Evolutionary conservation across 2,113 vertebrate species (phyloP).

Genomic region (Phasianus colchicus): DNA sequence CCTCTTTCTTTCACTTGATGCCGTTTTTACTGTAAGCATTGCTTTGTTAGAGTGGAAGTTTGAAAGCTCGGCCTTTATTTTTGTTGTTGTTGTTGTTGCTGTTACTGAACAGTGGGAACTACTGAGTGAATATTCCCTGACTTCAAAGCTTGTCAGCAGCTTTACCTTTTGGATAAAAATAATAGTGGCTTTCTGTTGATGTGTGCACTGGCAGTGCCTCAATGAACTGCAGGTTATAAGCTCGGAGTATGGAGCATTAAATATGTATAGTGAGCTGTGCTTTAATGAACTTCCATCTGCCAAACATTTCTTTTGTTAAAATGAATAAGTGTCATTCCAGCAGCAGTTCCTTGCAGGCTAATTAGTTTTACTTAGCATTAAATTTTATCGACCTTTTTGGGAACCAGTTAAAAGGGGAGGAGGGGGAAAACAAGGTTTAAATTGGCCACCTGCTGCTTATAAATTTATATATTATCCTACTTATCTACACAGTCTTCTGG

Average conservation of each 20-base stretch:
- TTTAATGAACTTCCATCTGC: slow-evolving; percentile 40
- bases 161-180: slow-evolving; percentile 50
- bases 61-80: slow-evolving; percentile 60
- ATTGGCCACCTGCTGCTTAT: slow-evolving; percentile 42
- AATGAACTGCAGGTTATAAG: slow-evolving; percentile 57
- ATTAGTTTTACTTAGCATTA: slow-evolving; percentile 58
- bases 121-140: not conserved
- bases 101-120: slow-evolving; percentile 29
- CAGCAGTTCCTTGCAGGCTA: slow-evolving; percentile 60
- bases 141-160: slow-evolving; percentile 56
- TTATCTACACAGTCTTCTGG: slow-evolving; percentile 37
- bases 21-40: slow-evolving; percentile 54
- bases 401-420: not conserved
- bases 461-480: slow-evolving; percentile 43
- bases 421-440: not conserved
- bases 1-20: slow-evolving; percentile 42
- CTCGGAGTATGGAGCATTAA: slow-evolving; percentile 54
- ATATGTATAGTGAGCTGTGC: slow-evolving; percentile 49
- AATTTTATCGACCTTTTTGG: slow-evolving; percentile 32
- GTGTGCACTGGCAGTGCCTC: slow-evolving; percentile 29
- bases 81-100: slow-evolving; percentile 58
- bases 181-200: slow-evolving; percentile 34
- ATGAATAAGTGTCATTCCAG: slow-evolving; percentile 59
- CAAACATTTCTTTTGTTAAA: slow-evolving; percentile 52
- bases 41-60: slow-evolving; percentile 54